A percentile compares a stretch with the other conserved stretches of the same genome.
These are phyloP conservation scores for Eupithecia subfuscata DNA, from an alignment of 2,888 invertebrate species.

Conservation along the genomic window DNA sequence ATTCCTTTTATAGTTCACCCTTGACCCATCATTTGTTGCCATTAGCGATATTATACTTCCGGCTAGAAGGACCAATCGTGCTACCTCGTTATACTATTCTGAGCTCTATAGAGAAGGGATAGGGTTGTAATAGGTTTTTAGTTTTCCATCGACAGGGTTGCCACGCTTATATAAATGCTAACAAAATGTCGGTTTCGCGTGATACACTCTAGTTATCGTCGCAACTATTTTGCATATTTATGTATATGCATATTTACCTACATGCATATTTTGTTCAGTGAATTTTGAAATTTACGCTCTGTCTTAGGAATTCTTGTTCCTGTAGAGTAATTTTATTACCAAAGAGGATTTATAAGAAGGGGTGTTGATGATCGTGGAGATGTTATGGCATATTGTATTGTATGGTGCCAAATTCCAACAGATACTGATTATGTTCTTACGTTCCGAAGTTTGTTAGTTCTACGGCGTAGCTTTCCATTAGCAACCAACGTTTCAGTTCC, in stretches of 20 bases:
- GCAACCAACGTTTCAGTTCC: not conserved
- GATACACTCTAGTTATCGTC: constrained; percentile 74
- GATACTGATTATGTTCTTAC: not conserved
- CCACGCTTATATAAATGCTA: constrained; percentile 71
- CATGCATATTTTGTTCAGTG: constrained; percentile 63
- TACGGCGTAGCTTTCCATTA: not conserved
- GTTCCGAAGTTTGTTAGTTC: not conserved
- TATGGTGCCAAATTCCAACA: not conserved
- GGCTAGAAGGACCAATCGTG: constrained; percentile 43
- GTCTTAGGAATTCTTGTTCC: constrained; percentile 28
- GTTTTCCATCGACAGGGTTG: constrained; percentile 29
- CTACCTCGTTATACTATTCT: constrained; percentile 41
- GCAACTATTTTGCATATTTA: constrained; percentile 81
- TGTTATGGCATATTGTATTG: not conserved
- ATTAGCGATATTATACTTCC: constrained; percentile 59
- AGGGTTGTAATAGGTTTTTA: constrained; percentile 45
- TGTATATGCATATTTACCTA: constrained; percentile 37
- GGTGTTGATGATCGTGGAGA: constrained; percentile 23
- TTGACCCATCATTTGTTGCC: constrained; percentile 77
- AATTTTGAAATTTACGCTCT: constrained; percentile 53
- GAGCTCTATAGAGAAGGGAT: constrained; percentile 44
- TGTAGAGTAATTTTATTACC: constrained; percentile 29
- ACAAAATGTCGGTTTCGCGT: constrained; percentile 81
- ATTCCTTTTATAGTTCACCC: constrained; percentile 66
- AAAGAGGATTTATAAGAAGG: constrained; percentile 15